These are phyloP conservation scores for Sacculina carcini DNA, from an alignment of 2,888 invertebrate genomes.

Conservation along the genomic window DNA sequence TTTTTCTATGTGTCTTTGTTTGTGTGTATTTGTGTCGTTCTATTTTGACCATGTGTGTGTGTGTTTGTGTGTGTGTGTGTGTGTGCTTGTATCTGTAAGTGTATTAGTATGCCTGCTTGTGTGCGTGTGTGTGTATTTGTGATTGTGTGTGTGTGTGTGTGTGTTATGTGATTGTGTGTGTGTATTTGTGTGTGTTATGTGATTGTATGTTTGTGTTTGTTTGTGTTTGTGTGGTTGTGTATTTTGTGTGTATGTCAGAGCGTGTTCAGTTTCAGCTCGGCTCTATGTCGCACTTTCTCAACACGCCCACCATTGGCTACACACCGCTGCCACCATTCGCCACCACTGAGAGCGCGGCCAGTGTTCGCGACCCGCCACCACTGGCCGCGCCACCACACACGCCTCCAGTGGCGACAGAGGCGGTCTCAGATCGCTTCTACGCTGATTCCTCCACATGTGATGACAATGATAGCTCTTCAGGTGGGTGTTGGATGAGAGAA, in stretches of 20 bases:
- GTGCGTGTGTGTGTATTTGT: too few relatives aligned
- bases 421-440: too few relatives aligned
- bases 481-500: too few relatives aligned
- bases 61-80: too few relatives aligned
- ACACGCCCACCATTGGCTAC: slow-evolving; percentile 60
- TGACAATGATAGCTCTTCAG: too few relatives aligned
- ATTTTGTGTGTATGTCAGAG: slow-evolving; percentile 24
- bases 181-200: neutral
- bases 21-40: neutral
- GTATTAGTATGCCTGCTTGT: too few relatives aligned
- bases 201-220: neutral
- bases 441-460: too few relatives aligned
- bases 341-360: slow-evolving; percentile 39
- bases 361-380: slow-evolving; percentile 52
- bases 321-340: slow-evolving; percentile 66
- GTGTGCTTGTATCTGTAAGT: too few relatives aligned
- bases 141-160: too few relatives aligned
- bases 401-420: too few relatives aligned
- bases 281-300: slow-evolving; percentile 79
- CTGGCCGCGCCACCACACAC: too few relatives aligned
- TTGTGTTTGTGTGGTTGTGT: neutral
- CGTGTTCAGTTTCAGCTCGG: slow-evolving; percentile 73
- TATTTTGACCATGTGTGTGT: neutral
- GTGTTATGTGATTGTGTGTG: neutral
- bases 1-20: too few relatives aligned